A percentile compares a stretch with the other conserved stretches of the same genome.
These are phyloP conservation scores for Emydocephalus ijimae DNA, from an alignment of 2,113 vertebrate species.

Conservation along the genomic window DNA sequence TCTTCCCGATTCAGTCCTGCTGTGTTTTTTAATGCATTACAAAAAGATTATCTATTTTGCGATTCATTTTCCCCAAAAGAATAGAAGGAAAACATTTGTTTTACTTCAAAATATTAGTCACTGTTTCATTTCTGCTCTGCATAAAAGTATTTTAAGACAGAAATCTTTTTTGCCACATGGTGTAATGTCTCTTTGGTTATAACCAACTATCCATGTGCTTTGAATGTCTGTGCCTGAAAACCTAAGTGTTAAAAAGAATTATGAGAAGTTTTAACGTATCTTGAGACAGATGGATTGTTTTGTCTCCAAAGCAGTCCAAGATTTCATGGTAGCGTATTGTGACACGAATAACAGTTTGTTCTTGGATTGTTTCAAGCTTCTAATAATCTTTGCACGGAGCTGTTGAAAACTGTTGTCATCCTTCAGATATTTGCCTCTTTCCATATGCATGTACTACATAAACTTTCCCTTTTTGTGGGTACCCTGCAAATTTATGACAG, in stretches of 20 bases:
- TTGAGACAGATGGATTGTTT: background rate
- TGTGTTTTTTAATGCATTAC: background rate
- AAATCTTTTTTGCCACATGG: conserved; percentile 28
- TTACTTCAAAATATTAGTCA: conserved; percentile 50
- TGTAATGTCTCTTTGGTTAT: conserved; percentile 14
- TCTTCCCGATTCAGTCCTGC: conserved; percentile 6
- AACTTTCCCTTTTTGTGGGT: background rate
- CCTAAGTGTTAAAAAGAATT: conserved; percentile 31
- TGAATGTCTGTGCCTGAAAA: conserved; percentile 33
- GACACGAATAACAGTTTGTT: background rate
- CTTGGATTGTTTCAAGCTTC: background rate
- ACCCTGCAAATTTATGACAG: background rate
- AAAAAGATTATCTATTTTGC: conserved; percentile 26
- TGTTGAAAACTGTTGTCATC: background rate
- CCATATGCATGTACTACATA: background rate
- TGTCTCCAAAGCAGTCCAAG: background rate
- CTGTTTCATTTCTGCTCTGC: conserved; percentile 4
- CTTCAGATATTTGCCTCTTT: background rate
- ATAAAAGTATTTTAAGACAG: conserved; percentile 16
- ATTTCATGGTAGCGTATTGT: background rate
- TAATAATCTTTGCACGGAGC: background rate
- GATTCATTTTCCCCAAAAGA: conserved; percentile 20
- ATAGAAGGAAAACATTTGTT: conserved; percentile 24
- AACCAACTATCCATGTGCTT: background rate
- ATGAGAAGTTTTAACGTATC: background rate